Evolutionary conservation across 2,888 invertebrate genomes (phyloP), one percentile per base, ranked within the genome.

Genomic region (Stegophylla sp.): DNA sequence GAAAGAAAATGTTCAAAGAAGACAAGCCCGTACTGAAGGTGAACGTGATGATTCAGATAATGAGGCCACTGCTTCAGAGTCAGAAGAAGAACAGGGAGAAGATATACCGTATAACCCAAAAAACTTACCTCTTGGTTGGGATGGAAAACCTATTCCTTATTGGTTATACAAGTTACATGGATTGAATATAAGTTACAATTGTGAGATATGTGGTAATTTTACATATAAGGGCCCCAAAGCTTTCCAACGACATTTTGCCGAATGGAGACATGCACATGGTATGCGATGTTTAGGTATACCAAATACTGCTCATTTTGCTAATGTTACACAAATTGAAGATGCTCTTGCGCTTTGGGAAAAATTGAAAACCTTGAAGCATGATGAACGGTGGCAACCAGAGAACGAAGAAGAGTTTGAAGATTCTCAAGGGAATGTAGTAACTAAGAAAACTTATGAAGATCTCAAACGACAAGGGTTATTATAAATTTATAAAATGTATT

Each of bases 151-250:
- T 0, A 92, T 92, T 84, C 98, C 98, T 0, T 98, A 98, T 87
- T 98, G 98, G 98, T 87, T 99, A 79, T 99, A 99, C 88, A 99
- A 99, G 87, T 89, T 99, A 9, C 99, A 99, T 86, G 99, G 99
- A 0, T 89, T 99, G 13, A 99, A 99, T 87, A 97, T 99, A 83
- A 97, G 96, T 86, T 99, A 98, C 87, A 96, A 95, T 82, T 99
- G 99, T 87, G 99, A 99, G 87, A 99, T 99, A 84, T 99, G 99
- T 87, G 99, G 99, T 34, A 99, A 99, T 88, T 97, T 94, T 85
- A 95, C 96, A 0, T 99, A 99, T 88, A 97, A 94, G 86, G 99
- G 99, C 0, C 99, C 99, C 0, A 99, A 99, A 87, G 98, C 99
- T 26, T 99, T 99, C 88, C 99, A 99, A 87, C 90, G 98, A 69